Evolutionary conservation across 1,140 invertebrate genomes (phyloP), one percentile per base, ranked within the genome.

Genomic region (Nymphalis io): DNA sequence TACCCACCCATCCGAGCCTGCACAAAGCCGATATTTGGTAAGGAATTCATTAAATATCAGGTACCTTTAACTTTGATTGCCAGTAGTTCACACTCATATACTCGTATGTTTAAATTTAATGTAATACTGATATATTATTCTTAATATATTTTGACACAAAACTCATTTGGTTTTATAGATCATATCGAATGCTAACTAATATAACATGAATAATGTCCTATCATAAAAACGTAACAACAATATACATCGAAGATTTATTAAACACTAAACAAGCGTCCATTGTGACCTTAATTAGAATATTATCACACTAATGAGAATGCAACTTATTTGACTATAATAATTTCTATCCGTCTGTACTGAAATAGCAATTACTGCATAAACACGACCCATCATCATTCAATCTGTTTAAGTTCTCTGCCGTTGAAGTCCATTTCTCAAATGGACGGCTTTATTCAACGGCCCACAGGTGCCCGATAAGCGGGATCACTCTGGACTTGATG

Each of bases 401-500:
- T 73, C 66, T 68, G 44, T 55, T 64, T 53, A 63, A 59, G 61
- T 60, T 46, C 51, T 55, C 60, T 42, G 27, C 15, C 39, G 48
- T 63, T 73, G 57, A 59, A 55, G 60, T 68, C 73, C 74, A 84
- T 84, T 75, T 71, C 71, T 81, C 79, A 82, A 85, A 84, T 88
- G 78, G 81, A 81, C 67, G 81, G 76, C 73, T 87, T 83, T 83
- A 84, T 88, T 75, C 81, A 74, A 66, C 71, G 75, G 75, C 79
- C 79, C 81, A 83, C 81, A 86, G 80, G 84, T 85, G 83, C 76
- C 82, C 78, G 83, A 86, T 88, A 86, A 85, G 76, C 71, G 55
- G 73, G 81, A 80, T 78, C 80, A 77, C 72, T 73, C 72, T 74
- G 60, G 63, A 73, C 76, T 80, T 82, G 79, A 85, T 86, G 79